Evolutionary conservation across 2,113 vertebrate species (phyloP).

Genomic region (Crocuta crocuta): DNA sequence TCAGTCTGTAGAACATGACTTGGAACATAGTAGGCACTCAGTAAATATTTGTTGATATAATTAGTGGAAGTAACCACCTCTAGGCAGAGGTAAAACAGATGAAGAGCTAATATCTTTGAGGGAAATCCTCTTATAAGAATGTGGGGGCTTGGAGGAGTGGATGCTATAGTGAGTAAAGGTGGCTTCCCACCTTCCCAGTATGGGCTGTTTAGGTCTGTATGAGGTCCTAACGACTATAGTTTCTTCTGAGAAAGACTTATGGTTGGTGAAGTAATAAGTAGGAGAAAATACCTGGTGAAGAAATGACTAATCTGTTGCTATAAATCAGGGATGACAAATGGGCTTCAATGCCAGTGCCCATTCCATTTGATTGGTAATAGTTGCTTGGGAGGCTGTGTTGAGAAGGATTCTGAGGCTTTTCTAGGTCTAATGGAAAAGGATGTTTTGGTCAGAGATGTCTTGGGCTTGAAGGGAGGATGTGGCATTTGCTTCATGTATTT

Average conservation of each 20-base stretch:
- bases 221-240: background rate
- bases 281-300: background rate
- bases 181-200: background rate
- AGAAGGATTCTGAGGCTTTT: background rate
- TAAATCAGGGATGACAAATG: background rate
- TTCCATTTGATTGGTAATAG: background rate
- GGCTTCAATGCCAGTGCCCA: background rate
- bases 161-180: rapidly evolving
- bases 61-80: background rate
- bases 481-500: background rate
- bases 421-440: background rate
- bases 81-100: background rate
- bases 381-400: background rate
- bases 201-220: background rate
- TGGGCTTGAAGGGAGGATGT: background rate
- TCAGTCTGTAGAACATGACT: background rate
- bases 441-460: background rate
- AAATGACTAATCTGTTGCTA: background rate
- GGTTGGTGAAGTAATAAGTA: background rate
- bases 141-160: background rate
- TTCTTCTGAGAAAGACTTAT: background rate
- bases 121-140: background rate
- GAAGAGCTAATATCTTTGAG: background rate
- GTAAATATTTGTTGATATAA: background rate
- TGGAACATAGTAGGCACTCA: background rate